Conservation (phyloP, 37 sponge, comb jelly and placozoan genomes). For the Halichondria panicea region DNA sequence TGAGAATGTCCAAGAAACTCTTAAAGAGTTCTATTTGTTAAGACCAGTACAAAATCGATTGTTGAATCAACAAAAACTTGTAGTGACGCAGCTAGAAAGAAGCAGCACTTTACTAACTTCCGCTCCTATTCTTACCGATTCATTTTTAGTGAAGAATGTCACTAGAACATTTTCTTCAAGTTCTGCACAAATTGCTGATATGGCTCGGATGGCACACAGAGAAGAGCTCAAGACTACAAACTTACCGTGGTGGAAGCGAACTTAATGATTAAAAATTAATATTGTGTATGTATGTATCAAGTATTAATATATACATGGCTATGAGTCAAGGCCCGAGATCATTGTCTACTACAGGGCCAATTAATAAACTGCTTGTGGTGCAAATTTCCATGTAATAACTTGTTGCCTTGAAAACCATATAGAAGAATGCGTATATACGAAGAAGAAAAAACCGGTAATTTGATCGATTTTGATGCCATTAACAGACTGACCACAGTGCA, state of each 20-base stretch:
- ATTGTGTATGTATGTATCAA: too few species aligned
- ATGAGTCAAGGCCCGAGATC: too few species aligned
- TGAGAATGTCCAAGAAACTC: slow-evolving; percentile 30
- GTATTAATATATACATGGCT: too few species aligned
- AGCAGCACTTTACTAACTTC: slow-evolving; percentile 26
- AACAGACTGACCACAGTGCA: too few species aligned
- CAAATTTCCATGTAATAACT: too few species aligned
- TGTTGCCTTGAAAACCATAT: too few species aligned
- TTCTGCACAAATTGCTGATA: slow-evolving; percentile 40
- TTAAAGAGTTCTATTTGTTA: slow-evolving; percentile 38
- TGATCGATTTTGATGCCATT: too few species aligned
- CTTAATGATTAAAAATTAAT: too few species aligned
- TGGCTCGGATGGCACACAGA: slow-evolving; percentile 67
- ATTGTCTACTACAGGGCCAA: neutral
- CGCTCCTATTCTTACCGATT: slow-evolving; percentile 39
- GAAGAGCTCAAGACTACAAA: slow-evolving; percentile 58
- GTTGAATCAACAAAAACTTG: slow-evolving; percentile 11
- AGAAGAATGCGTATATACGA: too few species aligned
- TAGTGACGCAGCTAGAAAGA: slow-evolving; percentile 24
- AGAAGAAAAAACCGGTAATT: too few species aligned
- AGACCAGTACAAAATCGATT: slow-evolving; percentile 2
- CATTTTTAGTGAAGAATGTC: neutral
- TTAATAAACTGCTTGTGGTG: too few species aligned
- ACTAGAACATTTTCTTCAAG: slow-evolving; percentile 18
- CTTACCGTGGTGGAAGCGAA: slow-evolving; percentile 63